Evolutionary conservation across 2,888 invertebrate species (phyloP), one percentile per base, ranked within the genome.

Genomic region (Bhutanitis thaidina): DNA sequence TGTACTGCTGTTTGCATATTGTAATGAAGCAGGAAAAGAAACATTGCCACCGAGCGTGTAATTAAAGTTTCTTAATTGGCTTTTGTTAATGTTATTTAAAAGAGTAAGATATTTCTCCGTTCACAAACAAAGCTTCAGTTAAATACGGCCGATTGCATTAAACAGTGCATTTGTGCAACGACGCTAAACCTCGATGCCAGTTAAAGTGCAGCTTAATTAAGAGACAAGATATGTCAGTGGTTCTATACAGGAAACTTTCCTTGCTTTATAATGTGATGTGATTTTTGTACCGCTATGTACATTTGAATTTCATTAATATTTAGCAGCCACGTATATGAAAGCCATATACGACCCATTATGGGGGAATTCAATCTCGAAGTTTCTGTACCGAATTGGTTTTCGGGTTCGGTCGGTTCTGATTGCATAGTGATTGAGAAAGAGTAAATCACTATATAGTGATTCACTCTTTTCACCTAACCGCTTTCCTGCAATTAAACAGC

Each of bases 181-280:
- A 40, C 45, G 32, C 25, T 45, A 40, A 50, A 29, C 35, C 43
- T 15, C 32, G 4, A 14, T 32, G 15, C 16, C 40, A n/a, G 40
- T 45, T 44, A 40, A 40, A 49, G 16, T 44, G 10, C 32, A 44
- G 44, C 29, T 50, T 44, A 44, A 50, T 50, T 34, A 50, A 50
- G 20, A 36, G 32, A 43, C 30, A 49, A 44, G 35, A 35, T 30
- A 38, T 37, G 30, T 1, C 12, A 30, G 32, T 8, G 30, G 7
- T 13, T 7, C 12, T 13, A 38, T 27, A 16, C 39, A n/a, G 29
- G 39, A 35, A 29, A 16, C 27, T 27, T 38, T 39, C n/a, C 9
- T 1, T 7, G 15, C 35, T 12, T 35, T 30, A 1, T 10, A 8
- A 41, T 16, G 7, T 34, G 7, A n/a, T n/a, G 9, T 35, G 46